phyloP scores from a whole-genome alignment of 2,888 invertebrate genomes.

The Eulithis prunata region DNA sequence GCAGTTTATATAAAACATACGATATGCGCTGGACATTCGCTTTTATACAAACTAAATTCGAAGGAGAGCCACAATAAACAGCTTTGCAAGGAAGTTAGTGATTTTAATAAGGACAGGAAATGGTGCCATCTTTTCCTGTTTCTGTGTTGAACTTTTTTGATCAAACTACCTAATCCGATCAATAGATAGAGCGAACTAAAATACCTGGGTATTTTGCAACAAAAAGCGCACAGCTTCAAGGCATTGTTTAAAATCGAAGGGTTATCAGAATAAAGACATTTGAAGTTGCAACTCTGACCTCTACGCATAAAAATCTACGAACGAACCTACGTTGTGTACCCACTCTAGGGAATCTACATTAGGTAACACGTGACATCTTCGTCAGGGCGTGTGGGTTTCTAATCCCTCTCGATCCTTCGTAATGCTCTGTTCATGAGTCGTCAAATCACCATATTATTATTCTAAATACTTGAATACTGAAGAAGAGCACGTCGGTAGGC shows the following conservation, averaged over 20 bases:
- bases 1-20: conserved; percentile 36
- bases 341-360: too few relatives aligned
- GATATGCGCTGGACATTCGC: conserved; percentile 32
- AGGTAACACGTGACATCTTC: conserved; percentile 12
- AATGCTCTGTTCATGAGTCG: conserved; percentile 24
- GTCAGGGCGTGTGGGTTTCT: conserved; percentile 16
- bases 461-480: conserved; percentile 21
- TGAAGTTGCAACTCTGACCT: too few relatives aligned
- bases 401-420: conserved; percentile 22
- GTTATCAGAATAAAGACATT: too few relatives aligned
- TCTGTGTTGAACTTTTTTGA: neutral
- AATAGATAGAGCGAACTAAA: too few relatives aligned
- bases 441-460: conserved; percentile 20
- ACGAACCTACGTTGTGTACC: too few relatives aligned
- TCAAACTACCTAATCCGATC: too few relatives aligned
- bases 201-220: too few relatives aligned
- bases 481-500: conserved; percentile 30
- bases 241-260: too few relatives aligned
- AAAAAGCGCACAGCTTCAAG: too few relatives aligned
- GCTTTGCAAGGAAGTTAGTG: conserved; percentile 27
- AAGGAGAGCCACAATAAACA: conserved; percentile 44
- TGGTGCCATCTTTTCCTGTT: neutral
- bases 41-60: conserved; percentile 51
- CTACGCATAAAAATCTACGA: too few relatives aligned
- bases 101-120: neutral